A percentile compares a stretch with the other conserved stretches of the same genome.
phyloP scores from a whole-genome alignment of 2,113 vertebrate species.

The Athene noctua region DNA sequence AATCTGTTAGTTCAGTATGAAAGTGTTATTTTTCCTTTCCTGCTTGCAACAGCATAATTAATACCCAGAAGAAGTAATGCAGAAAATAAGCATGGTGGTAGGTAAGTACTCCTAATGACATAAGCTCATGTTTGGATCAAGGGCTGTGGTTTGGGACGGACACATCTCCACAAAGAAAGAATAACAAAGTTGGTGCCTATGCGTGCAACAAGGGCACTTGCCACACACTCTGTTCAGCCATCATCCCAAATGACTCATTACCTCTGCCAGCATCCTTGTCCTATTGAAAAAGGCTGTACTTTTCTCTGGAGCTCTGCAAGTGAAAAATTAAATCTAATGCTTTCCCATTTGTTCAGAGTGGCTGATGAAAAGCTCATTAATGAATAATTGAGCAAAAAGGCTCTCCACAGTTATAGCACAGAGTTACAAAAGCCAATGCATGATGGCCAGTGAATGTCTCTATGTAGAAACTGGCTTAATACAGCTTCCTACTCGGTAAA shows the following conservation, averaged over 20 bases:
- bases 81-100: neutral
- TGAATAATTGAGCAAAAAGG: neutral
- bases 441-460: neutral
- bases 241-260: neutral
- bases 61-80: neutral
- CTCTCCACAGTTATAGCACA: neutral
- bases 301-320: neutral
- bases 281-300: neutral
- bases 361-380: neutral
- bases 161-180: neutral
- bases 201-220: neutral
- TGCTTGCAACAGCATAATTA: neutral
- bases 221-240: neutral
- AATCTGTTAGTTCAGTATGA: neutral
- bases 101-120: neutral
- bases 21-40: neutral
- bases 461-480: neutral
- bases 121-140: neutral
- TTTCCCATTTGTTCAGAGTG: neutral
- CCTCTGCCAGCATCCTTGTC: neutral
- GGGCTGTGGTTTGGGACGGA: neutral
- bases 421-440: neutral
- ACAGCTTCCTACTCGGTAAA: slow-evolving; percentile 14
- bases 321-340: neutral
- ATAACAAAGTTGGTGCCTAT: neutral